Evolutionary conservation across 2,797 vertebrate species (phyloP).

Genomic region (Ptychobarbus kaznakovi): DNA sequence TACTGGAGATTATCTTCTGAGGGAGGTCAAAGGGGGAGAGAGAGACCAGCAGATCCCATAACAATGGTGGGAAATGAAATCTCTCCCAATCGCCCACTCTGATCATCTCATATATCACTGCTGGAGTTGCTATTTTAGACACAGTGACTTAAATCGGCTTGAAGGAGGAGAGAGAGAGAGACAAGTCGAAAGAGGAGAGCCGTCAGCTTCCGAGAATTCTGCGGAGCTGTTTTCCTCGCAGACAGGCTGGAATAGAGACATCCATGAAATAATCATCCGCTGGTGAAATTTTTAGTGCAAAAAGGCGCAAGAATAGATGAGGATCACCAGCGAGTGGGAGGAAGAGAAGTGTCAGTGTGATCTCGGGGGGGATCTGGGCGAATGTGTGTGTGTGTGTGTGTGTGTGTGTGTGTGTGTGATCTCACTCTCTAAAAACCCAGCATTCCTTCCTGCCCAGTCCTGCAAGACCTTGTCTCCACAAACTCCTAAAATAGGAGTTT

Average conservation of each 20-base stretch:
- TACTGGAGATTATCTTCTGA: constrained; percentile 76
- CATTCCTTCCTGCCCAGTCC: constrained; percentile 40
- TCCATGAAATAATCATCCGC: constrained; percentile 79
- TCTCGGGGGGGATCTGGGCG: constrained; percentile 52
- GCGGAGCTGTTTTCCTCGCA: constrained; percentile 57
- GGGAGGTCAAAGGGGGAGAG: constrained; percentile 38
- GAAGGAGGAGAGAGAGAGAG: constrained; percentile 23
- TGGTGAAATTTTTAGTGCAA: constrained; percentile 81
- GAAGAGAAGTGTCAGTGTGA: constrained; percentile 67
- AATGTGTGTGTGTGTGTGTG: constrained; percentile 42
- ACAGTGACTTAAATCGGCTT: constrained; percentile 34
- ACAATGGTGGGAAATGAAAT: constrained; percentile 56
- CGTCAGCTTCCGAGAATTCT: constrained; percentile 51
- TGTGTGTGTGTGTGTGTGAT: constrained; percentile 41
- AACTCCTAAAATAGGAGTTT: neutral
- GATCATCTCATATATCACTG: constrained; percentile 27
- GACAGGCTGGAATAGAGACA: constrained; percentile 69
- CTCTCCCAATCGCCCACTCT: constrained; percentile 36
- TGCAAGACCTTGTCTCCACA: constrained; percentile 40
- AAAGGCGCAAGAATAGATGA: constrained; percentile 72
- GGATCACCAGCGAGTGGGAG: constrained; percentile 64
- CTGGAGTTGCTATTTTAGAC: constrained; percentile 29
- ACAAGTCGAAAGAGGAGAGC: constrained; percentile 21
- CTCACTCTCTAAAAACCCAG: constrained; percentile 20
- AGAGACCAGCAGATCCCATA: constrained; percentile 64